Conservation (phyloP, 1,140 invertebrate species). For the Tetranychus cinnabarinus region DNA sequence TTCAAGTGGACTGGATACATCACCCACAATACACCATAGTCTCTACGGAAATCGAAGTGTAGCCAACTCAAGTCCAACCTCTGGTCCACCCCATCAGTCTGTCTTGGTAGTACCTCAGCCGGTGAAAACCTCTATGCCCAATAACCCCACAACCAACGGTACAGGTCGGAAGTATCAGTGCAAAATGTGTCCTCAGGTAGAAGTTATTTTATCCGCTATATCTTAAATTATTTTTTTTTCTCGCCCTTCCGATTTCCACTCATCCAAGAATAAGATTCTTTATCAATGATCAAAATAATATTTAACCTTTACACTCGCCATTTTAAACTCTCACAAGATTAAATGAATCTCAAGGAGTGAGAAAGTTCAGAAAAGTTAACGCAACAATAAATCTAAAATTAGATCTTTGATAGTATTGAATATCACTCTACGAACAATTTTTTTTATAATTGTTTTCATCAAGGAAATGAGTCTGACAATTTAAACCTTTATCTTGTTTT, state of each 20-base stretch:
- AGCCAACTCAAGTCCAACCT: conserved; percentile 14
- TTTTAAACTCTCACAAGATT: background rate
- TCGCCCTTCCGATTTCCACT: background rate
- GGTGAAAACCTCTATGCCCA: conserved; percentile 44
- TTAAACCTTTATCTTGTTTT: too few species aligned
- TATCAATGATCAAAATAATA: background rate
- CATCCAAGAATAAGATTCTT: too few species aligned
- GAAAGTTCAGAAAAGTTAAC: background rate
- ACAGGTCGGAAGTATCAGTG: conserved; percentile 59
- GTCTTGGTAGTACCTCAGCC: conserved; percentile 75
- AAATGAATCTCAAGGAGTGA: background rate
- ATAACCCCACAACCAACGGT: conserved; percentile 3
- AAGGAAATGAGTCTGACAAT: background rate
- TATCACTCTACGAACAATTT: background rate
- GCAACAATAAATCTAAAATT: background rate
- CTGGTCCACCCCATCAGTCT: conserved; percentile 18
- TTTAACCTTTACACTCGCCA: background rate
- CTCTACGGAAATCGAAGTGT: conserved; percentile 11
- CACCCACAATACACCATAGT: conserved; percentile 11
- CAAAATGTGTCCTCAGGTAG: conserved; percentile 94
- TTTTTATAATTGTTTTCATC: background rate
- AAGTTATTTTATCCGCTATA: background rate
- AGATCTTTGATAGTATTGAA: background rate
- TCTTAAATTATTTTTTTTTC: background rate
- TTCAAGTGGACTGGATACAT: conserved; percentile 13